phyloP scores from a whole-genome alignment of 2,113 vertebrate genomes.

The Dromas ardeola region DNA sequence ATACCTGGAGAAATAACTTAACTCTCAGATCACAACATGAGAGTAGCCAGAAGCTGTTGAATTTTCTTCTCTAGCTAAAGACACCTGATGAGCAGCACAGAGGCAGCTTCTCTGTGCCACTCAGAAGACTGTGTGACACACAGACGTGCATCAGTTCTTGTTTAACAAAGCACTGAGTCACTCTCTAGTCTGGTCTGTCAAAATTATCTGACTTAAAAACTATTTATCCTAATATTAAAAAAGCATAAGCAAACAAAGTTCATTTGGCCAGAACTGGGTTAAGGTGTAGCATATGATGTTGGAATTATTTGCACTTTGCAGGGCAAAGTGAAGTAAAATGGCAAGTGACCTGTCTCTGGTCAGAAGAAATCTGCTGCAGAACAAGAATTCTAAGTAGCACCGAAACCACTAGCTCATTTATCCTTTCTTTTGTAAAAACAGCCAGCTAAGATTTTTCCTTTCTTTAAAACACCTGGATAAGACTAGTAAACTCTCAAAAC shows the following conservation, averaged over 20 bases:
- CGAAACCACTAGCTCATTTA: neutral
- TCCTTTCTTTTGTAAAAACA: neutral
- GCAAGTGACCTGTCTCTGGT: neutral
- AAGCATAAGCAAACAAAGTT: neutral
- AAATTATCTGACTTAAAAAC: neutral
- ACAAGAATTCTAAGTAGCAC: neutral
- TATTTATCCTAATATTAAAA: neutral
- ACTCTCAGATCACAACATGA: neutral
- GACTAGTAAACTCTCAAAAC: neutral
- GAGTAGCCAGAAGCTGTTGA: neutral
- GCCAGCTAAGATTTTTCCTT: neutral
- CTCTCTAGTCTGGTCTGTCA: neutral
- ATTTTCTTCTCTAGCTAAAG: neutral
- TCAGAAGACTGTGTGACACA: neutral
- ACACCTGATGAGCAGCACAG: neutral
- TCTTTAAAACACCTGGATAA: neutral
- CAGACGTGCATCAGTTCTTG: accelerated
- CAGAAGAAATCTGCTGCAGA: neutral
- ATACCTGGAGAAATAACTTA: neutral
- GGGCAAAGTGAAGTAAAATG: neutral
- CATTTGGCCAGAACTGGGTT: neutral
- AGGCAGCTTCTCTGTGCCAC: neutral
- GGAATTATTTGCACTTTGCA: neutral
- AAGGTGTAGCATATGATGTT: neutral
- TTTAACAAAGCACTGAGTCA: neutral